Conservation (phyloP, 1,140 invertebrate genomes). For the Colletes latitarsis region DNA sequence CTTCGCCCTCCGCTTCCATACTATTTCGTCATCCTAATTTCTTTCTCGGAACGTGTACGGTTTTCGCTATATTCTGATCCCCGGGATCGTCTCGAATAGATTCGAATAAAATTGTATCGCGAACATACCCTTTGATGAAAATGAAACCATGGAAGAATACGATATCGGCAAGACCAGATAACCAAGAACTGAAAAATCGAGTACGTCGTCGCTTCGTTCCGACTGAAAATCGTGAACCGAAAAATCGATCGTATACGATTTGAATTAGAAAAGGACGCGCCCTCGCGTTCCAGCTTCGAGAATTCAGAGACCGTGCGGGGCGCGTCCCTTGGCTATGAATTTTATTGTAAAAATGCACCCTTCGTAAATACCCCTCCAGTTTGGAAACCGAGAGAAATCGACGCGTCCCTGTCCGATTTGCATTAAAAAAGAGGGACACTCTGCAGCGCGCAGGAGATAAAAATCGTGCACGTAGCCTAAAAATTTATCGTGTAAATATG, state of each 20-base stretch:
- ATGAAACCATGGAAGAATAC: too few species aligned
- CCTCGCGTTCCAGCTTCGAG: not conserved
- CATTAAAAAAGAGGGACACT: not conserved
- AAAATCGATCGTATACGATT: conserved; percentile 36
- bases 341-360: conserved; percentile 8
- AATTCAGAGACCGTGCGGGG: conserved; percentile 17
- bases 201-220: too few species aligned
- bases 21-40: too few species aligned
- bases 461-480: not conserved
- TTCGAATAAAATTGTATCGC: too few species aligned
- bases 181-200: too few species aligned
- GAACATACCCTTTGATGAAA: too few species aligned
- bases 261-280: conserved; percentile 29
- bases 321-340: not conserved
- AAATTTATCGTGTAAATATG: not conserved
- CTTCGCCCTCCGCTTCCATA: not conserved
- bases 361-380: not conserved
- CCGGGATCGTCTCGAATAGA: too few species aligned
- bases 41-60: not conserved
- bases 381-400: not conserved
- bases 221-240: not conserved
- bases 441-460: too few species aligned
- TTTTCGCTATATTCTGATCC: too few species aligned
- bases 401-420: not conserved
- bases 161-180: too few species aligned